phyloP scores from a whole-genome alignment of 2,797 vertebrate genomes.

The Sebastes dallii region DNA sequence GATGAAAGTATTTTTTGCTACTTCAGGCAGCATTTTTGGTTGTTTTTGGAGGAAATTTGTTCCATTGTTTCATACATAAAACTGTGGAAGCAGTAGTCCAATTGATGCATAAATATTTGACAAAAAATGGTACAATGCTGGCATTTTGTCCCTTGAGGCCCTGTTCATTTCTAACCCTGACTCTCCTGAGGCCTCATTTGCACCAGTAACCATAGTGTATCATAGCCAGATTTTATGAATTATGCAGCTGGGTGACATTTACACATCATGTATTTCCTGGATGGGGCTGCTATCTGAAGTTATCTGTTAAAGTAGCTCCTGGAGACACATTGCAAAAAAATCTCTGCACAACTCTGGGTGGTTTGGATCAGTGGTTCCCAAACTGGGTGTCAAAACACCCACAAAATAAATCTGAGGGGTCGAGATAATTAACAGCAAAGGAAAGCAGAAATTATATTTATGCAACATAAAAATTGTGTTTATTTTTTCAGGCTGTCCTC shows the following conservation, averaged over 20 bases:
- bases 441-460: not conserved
- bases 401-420: not conserved
- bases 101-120: not conserved
- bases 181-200: conserved; percentile 2
- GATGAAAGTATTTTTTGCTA: not conserved
- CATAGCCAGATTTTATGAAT: not conserved
- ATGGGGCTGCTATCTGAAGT: not conserved
- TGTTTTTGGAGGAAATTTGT: not conserved
- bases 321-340: not conserved
- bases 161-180: not conserved
- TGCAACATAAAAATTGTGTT: not conserved
- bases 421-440: not conserved
- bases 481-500: not conserved
- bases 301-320: not conserved
- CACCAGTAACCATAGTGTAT: not conserved
- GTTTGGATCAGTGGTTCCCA: not conserved
- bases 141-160: not conserved
- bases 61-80: not conserved
- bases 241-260: conserved; percentile 14
- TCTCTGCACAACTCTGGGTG: not conserved
- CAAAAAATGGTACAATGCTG: not conserved
- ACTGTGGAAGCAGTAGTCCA: not conserved
- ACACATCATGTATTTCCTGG: not conserved
- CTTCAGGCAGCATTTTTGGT: not conserved
- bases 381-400: not conserved